Evolutionary conservation across 2,113 vertebrate species (phyloP), one percentile per base, ranked within the genome.

Genomic region (Onychostruthus taczanowskii): DNA sequence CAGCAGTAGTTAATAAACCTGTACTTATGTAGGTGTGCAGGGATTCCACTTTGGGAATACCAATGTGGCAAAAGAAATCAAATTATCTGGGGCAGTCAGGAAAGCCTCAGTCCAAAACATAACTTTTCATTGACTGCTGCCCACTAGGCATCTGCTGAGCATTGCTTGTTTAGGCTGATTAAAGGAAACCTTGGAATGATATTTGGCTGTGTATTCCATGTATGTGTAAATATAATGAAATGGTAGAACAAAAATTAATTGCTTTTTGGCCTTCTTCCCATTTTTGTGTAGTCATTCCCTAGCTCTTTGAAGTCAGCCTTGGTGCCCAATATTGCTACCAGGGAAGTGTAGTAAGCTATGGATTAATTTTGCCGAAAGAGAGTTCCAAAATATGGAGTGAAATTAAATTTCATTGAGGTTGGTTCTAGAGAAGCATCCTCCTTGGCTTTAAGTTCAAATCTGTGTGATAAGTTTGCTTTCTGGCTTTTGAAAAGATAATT

Each of bases 171-270:
- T 91, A 80, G 59, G 39, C 46, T 84, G 62, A 72, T 93, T 80
- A 87, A 89, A 75, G 50, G 76, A 87, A 89, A 67, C 50, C 37
- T 90, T 80, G 61, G 72, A 84, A 79, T 63, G 17, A 21, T 81
- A 75, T 63, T 93, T 90, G 59, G 39, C 68, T 83, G 12, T 70
- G 39, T 80, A 62, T 90, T 92, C 44, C 16, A 10, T 70, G 19
- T 84, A 79, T 70, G 56, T 91, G 59, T 61, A 95, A 90, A 92
- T 93, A 95, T 52, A 85, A 90, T 58, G 18, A 86, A 90, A 62
- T 55, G 21, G 47, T 68, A 67, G 43, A 64, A 92, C 37, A 87
- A 77, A 92, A 77, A 79, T 47, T 55, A 63, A 82, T 87, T 92
- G 63, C 7, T 78, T 96, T 80, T 90, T 76, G 78, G 47, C 43